These are phyloP conservation scores for Marcusenius ussheri DNA, from an alignment of 2,113 vertebrate genomes.

Conservation along the genomic window DNA sequence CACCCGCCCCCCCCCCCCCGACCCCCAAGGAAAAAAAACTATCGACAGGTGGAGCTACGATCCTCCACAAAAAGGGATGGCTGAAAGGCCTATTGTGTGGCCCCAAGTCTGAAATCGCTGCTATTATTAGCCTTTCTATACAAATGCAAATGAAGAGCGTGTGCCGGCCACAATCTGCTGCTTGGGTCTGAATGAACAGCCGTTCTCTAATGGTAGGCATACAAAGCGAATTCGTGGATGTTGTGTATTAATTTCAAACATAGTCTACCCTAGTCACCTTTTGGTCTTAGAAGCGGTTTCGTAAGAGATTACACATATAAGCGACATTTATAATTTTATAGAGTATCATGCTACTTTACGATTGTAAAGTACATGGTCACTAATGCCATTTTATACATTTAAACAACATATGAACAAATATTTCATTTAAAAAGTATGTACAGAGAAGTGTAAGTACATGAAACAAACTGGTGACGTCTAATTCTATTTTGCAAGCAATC, in stretches of 20 bases:
- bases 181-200: not conserved
- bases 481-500: not conserved
- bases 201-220: not conserved
- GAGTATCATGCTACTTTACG: not conserved
- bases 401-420: not conserved
- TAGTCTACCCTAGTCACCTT: not conserved
- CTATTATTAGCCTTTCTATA: constrained; percentile 27
- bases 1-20: not conserved
- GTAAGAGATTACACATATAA: not conserved
- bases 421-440: not conserved
- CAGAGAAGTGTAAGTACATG: not conserved
- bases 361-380: not conserved
- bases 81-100: constrained; percentile 9
- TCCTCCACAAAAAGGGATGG: constrained; percentile 2
- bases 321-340: not conserved
- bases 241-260: not conserved
- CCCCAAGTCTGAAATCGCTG: constrained; percentile 15
- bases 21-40: not conserved
- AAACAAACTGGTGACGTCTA: not conserved
- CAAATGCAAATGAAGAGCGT: constrained; percentile 36
- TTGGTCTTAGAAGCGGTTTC: not conserved
- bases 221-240: not conserved
- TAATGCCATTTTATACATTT: not conserved
- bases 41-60: constrained; percentile 49
- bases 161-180: constrained; percentile 29